Conservation (phyloP, 2,797 vertebrate species). For the Pyrocephalus nanus region DNA sequence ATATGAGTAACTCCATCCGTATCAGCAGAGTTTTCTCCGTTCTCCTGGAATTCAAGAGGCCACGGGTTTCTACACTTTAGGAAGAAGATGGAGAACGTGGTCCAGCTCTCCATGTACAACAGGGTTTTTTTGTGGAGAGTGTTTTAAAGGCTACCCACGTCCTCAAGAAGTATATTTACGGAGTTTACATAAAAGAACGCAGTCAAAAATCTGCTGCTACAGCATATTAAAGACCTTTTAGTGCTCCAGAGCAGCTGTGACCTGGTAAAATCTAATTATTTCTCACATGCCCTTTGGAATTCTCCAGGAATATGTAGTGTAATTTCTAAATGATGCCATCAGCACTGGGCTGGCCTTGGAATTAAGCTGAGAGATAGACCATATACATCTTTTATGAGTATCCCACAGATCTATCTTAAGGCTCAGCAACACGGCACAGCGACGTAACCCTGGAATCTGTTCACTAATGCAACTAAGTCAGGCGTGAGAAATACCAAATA, state of each 20-base stretch:
- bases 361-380: constrained; percentile 57
- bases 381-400: constrained; percentile 56
- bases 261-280: constrained; percentile 78
- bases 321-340: constrained; percentile 66
- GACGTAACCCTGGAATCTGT: constrained; percentile 47
- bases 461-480: constrained; percentile 34
- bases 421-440: constrained; percentile 34
- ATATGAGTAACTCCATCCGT: neutral
- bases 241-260: constrained; percentile 69
- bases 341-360: constrained; percentile 66
- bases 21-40: neutral
- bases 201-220: constrained; percentile 57
- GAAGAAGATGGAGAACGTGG: neutral
- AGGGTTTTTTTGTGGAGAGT: neutral
- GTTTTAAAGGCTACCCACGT: constrained; percentile 39
- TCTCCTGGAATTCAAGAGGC: neutral
- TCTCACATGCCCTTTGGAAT: constrained; percentile 66
- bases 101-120: neutral
- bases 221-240: constrained; percentile 61
- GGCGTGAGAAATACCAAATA: constrained; percentile 30
- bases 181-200: constrained; percentile 50
- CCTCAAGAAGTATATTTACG: constrained; percentile 41
- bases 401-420: constrained; percentile 40
- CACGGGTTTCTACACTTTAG: neutral
- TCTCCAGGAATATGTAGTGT: constrained; percentile 67